phyloP scores from a whole-genome alignment of 1,140 invertebrate genomes.

The Cydia strobilella region DNA sequence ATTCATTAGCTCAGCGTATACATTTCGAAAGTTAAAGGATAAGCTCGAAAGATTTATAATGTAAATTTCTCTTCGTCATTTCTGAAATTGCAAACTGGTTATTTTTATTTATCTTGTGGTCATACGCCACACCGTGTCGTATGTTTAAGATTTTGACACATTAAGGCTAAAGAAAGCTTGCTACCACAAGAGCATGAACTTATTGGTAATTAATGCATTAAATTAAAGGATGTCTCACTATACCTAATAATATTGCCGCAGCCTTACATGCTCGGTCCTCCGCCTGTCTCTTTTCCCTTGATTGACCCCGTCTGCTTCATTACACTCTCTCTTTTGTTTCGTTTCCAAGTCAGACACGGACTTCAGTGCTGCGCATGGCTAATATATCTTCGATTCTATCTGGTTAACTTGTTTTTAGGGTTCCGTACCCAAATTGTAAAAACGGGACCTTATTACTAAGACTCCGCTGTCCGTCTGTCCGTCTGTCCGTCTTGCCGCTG shows the following conservation, averaged over 20 bases:
- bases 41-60: conserved; percentile 23
- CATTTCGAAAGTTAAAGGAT: conserved; percentile 29
- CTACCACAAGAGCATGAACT: not conserved
- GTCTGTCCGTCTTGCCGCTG: too few species aligned
- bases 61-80: conserved; percentile 18
- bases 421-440: too few species aligned
- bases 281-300: not conserved
- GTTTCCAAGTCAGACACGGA: not conserved
- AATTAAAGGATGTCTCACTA: not conserved
- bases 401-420: not conserved
- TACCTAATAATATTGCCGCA: not conserved
- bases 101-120: not conserved
- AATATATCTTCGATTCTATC: not conserved
- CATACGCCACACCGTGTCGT: not conserved
- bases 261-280: not conserved
- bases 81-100: conserved; percentile 5
- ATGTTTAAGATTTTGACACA: not conserved
- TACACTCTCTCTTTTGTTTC: not conserved
- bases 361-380: not conserved
- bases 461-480: too few species aligned
- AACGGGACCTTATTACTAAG: too few species aligned
- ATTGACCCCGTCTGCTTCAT: not conserved
- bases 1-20: conserved; percentile 16
- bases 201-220: not conserved
- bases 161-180: not conserved